Evolutionary conservation across 2,888 invertebrate species (phyloP), one percentile per base, ranked within the genome.

Genomic region (Rhamnusium bicolor): DNA sequence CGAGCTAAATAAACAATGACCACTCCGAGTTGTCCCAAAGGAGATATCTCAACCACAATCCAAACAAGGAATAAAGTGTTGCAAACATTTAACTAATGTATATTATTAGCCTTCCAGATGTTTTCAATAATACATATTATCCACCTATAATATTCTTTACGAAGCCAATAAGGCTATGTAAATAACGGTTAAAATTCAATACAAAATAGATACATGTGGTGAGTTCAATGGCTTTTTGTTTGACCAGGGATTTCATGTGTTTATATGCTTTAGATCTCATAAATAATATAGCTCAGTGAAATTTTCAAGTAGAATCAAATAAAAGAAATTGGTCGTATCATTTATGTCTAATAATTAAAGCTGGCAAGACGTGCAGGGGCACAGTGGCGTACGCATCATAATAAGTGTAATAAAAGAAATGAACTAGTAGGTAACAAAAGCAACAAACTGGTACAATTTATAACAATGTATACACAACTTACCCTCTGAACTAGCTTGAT

Each of bases 21-120:
- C 84, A 83, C 82, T 84, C 82, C 77, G 82, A 83, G 78, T 81
- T 81, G 81, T 84, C 84, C 84, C 84, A 79, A 79, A 83, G 84
- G 84, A 83, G 80, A 81, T 78, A 79, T 80, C 75, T 73, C 79
- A 70, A 76, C 79, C 80, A 75, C 77, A 80, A 77, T 81, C 69
- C 80, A 82, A 82, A 80, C 81, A 81, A 72, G 71, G 79, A 80
- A 81, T 81, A 81, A 83, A 83, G 80, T 82, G 81, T 80, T 79
- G 76, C 80, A 79, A 80, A 83, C 81, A 79, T 83, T 83, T 80
- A 76, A 77, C 78, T 80, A 81, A 82, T 82, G 79, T 80, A 73
- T 80, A 80, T 77, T 80, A 81, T 80, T 80, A 80, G 80, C 75
- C 75, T 62, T 69, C 75, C 75, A 74, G 76, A 78, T 77, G 79